Conservation (phyloP, 1,140 invertebrate species). For the Caerostris extrusa region DNA sequence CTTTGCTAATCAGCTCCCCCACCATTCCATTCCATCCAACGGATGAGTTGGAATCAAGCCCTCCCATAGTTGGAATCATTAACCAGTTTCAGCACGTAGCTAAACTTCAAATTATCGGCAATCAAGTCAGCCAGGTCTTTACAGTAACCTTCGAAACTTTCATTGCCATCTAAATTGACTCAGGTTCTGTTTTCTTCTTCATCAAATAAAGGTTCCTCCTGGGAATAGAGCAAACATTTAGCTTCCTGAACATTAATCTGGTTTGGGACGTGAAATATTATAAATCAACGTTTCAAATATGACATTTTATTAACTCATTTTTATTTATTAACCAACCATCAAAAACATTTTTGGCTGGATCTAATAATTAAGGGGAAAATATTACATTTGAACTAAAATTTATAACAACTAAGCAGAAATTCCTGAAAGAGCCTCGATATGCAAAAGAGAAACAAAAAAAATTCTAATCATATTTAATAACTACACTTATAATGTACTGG, state of each 20-base stretch:
- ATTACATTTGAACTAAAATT: too few species aligned
- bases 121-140: slow-evolving; percentile 94
- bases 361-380: too few species aligned
- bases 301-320: too few species aligned
- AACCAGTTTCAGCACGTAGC: slow-evolving; percentile 85
- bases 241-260: slow-evolving; percentile 61
- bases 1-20: slow-evolving; percentile 95
- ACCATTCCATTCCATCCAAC: slow-evolving; percentile 98
- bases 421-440: too few species aligned
- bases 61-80: slow-evolving; percentile 93
- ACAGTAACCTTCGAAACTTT: slow-evolving; percentile 95
- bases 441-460: too few species aligned
- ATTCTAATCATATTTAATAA: too few species aligned
- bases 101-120: slow-evolving; percentile 90
- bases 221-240: slow-evolving; percentile 77
- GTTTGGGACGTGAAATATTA: too few species aligned
- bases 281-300: too few species aligned
- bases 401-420: too few species aligned
- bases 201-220: slow-evolving; percentile 94
- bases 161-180: slow-evolving; percentile 89
- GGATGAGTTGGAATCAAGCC: slow-evolving; percentile 88
- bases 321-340: too few species aligned
- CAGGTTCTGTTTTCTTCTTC: slow-evolving; percentile 86
- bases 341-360: too few species aligned
- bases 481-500: too few species aligned